Percentiles rank a stretch among this genome's conserved stretches.
These are phyloP conservation scores for Arremon aurantiirostris DNA, from an alignment of 2,797 vertebrate species.

Conservation along the genomic window DNA sequence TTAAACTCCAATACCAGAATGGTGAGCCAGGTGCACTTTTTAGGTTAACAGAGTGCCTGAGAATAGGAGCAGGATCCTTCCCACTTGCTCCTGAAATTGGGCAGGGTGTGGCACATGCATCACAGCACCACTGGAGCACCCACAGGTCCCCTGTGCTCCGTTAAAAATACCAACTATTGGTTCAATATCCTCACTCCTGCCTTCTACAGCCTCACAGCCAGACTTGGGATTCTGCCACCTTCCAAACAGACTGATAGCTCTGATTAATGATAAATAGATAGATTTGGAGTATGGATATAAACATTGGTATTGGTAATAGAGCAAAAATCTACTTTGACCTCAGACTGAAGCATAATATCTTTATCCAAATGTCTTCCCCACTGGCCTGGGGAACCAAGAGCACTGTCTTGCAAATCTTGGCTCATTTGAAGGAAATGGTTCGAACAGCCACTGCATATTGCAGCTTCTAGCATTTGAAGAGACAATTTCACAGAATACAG, in stretches of 20 bases:
- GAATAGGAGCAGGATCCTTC: not conserved
- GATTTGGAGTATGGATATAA: not conserved
- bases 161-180: not conserved
- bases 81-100: not conserved
- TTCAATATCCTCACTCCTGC: not conserved
- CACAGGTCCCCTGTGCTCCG: fast-evolving
- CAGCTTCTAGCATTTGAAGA: not conserved
- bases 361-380: not conserved
- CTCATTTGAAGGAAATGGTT: not conserved
- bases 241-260: not conserved
- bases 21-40: not conserved
- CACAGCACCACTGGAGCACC: no score
- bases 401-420: not conserved
- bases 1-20: not conserved
- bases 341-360: not conserved
- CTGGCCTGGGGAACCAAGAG: not conserved
- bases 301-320: not conserved
- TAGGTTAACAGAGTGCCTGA: not conserved
- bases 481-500: not conserved
- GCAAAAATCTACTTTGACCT: not conserved
- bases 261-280: not conserved
- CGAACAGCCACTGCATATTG: not conserved
- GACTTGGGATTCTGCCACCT: not conserved
- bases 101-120: not conserved
- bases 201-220: not conserved